A percentile compares a stretch with the other conserved stretches of the same genome.
phyloP scores from a whole-genome alignment of 2,888 invertebrate genomes.

The Dugesia japonica region DNA sequence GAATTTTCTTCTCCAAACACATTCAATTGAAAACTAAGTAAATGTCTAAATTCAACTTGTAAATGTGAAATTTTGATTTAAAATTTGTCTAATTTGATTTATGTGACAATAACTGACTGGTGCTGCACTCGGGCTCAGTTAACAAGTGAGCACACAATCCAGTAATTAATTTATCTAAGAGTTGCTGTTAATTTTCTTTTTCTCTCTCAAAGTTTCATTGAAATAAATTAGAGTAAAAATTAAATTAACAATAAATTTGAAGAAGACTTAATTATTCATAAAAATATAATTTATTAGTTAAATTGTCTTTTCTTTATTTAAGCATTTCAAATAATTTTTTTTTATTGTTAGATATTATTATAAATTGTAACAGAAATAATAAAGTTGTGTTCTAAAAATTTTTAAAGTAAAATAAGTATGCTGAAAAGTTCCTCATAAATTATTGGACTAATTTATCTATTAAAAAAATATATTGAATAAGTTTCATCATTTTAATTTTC shows the following conservation, averaged over 20 bases:
- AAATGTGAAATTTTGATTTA: conserved; percentile 20
- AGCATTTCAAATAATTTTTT: not conserved
- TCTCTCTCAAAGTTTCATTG: conserved; percentile 16
- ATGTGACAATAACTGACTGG: conserved; percentile 20
- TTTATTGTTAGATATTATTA: too few species aligned
- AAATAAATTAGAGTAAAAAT: conserved; percentile 20
- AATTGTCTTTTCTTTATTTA: not conserved
- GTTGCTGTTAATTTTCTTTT: conserved; percentile 20
- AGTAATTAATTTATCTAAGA: conserved; percentile 20
- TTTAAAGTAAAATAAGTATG: too few species aligned
- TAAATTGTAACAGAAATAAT: too few species aligned
- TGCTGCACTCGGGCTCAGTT: conserved; percentile 5
- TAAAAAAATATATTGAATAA: too few species aligned
- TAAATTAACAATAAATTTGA: conserved; percentile 20
- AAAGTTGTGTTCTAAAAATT: too few species aligned
- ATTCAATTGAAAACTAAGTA: conserved; percentile 16
- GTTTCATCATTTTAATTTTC: too few species aligned
- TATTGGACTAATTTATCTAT: too few species aligned
- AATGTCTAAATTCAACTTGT: conserved; percentile 20
- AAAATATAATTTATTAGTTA: conserved; percentile 20
- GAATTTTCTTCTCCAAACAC: not conserved
- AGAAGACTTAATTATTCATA: conserved; percentile 20
- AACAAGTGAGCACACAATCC: not conserved
- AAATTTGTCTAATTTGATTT: conserved; percentile 20
- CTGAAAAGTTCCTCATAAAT: too few species aligned